Conservation (phyloP, 1,140 invertebrate species). For the Druon quercuslanigerum region DNA sequence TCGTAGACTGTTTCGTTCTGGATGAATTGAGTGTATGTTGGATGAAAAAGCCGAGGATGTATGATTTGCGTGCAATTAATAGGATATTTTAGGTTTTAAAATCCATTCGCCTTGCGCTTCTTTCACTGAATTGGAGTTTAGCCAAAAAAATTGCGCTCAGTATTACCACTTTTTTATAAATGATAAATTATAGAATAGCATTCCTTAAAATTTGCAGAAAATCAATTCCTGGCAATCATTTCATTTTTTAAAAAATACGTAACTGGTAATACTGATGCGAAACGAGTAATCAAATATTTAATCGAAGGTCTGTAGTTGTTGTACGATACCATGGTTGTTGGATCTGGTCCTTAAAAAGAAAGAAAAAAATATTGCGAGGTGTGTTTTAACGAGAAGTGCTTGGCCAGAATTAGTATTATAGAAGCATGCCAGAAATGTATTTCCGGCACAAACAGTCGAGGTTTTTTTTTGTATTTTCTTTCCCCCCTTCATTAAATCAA, state of each 20-base stretch:
- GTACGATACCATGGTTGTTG: neutral
- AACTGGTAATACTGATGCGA: slow-evolving; percentile 3
- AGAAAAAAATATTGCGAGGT: slow-evolving; percentile 20
- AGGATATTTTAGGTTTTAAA: slow-evolving; percentile 35
- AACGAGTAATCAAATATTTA: neutral
- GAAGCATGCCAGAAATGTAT: slow-evolving; percentile 20
- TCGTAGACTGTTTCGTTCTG: slow-evolving; percentile 15
- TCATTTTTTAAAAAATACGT: too few species aligned
- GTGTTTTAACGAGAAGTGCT: slow-evolving; percentile 14
- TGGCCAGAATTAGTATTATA: slow-evolving; percentile 45
- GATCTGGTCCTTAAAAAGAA: slow-evolving; percentile 2
- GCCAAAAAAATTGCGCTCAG: neutral
- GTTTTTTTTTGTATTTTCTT: slow-evolving; percentile 44
- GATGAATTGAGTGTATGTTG: slow-evolving; percentile 29
- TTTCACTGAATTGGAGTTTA: slow-evolving; percentile 26
- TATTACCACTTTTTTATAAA: neutral
- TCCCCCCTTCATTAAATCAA: slow-evolving; percentile 52
- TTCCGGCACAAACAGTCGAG: slow-evolving; percentile 27
- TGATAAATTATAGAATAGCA: neutral
- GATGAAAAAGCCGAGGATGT: slow-evolving; percentile 42
- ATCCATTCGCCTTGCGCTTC: slow-evolving; percentile 39
- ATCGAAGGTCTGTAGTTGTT: neutral
- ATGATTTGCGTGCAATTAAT: slow-evolving; percentile 52
- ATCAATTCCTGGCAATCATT: too few species aligned
- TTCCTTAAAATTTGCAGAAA: too few species aligned